Base-by-base conservation (phyloP, 2,888 invertebrate species). In the Yponomeuta malinellus region DNA sequence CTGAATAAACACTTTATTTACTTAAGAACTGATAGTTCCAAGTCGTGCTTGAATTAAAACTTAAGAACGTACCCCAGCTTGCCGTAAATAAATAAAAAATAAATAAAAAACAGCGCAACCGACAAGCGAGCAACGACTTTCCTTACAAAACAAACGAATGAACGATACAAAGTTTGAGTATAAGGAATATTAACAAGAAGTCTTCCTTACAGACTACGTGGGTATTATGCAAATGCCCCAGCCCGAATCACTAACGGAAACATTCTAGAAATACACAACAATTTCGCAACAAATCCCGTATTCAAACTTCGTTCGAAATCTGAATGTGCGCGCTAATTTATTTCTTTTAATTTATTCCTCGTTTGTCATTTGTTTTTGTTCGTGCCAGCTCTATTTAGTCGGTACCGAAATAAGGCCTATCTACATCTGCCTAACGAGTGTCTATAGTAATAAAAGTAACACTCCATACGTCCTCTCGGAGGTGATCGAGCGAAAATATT, bases 401-500 rank as follows among this genome's bases (percentile, higher is more conserved):
- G 43, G 8, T 43, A 8, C 43, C 43, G 9, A 43, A 43, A 15
- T 59, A 59, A 59, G 52, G 15, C 8, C 15, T 59, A 59, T 59
- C 52, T 59, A 59, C 52, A 15, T 15, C 15, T 59, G 15, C 15
- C 52, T 59, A 59, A 59, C 52, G 52, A 59, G 52, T 59, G 52
- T 4, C 52, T 59, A 59, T 59, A 59, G 12, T 59, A 59, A 59
- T 59, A 59, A 59, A 59, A 59, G 8, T 59, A 59, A 59, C 52
- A 59, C 52, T 59, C 52, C 52, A 59, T 59, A 59, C 52, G 52
- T 59, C 52, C 52, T 59, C 52, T 15, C 52, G 52, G 52, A 59
- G 52, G 52, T 59, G 52, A 12, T 59, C 15, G 52, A 59, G 52
- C 68, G 23, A 48, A 73, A 76, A 82, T 83, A 84, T 82, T 82